Percentiles rank a stretch among this genome's conserved stretches.
Evolutionary conservation across 2,888 invertebrate genomes (phyloP).

Genomic region (Leucoptera coffeella): DNA sequence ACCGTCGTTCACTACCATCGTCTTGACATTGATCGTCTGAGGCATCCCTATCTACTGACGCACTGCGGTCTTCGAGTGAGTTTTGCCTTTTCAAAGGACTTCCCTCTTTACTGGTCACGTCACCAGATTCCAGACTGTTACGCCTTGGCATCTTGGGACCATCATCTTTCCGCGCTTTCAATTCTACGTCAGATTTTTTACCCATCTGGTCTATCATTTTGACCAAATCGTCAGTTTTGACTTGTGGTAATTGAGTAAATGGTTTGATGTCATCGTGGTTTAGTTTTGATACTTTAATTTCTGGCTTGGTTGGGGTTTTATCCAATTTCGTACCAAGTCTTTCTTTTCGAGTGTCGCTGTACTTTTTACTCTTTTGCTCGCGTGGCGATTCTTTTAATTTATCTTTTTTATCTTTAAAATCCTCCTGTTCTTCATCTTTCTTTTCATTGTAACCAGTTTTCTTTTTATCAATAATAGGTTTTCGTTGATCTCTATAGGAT

Average conservation of each 20-base stretch:
- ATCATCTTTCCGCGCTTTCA: slow-evolving; percentile 14
- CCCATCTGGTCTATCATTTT: slow-evolving; percentile 42
- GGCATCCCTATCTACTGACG: slow-evolving; percentile 47
- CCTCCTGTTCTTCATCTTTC: slow-evolving; percentile 22
- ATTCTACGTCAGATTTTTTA: slow-evolving; percentile 29
- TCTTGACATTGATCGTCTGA: slow-evolving; percentile 44
- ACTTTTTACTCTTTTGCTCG: slow-evolving; percentile 41
- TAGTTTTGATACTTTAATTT: slow-evolving; percentile 22
- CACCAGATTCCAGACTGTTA: slow-evolving; percentile 33
- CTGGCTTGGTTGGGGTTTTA: slow-evolving; percentile 16
- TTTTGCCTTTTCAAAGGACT: slow-evolving; percentile 42
- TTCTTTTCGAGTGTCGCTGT: slow-evolving; percentile 43
- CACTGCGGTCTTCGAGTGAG: slow-evolving; percentile 51
- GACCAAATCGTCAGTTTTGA: slow-evolving; percentile 40
- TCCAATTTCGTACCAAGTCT: slow-evolving; percentile 28
- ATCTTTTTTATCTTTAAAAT: slow-evolving; percentile 36
- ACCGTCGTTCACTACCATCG: slow-evolving; percentile 48
- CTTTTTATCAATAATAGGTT: slow-evolving; percentile 10
- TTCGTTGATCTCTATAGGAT: slow-evolving; percentile 34
- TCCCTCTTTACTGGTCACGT: slow-evolving; percentile 22
- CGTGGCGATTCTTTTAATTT: slow-evolving; percentile 37
- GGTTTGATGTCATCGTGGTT: slow-evolving; percentile 44
- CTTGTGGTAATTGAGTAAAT: slow-evolving; percentile 43
- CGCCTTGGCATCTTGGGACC: slow-evolving; percentile 16
- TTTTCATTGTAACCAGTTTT: slow-evolving; percentile 30